phyloP scores from a whole-genome alignment of 92 coral and sea anemone species.

The Heliopora coerulea region DNA sequence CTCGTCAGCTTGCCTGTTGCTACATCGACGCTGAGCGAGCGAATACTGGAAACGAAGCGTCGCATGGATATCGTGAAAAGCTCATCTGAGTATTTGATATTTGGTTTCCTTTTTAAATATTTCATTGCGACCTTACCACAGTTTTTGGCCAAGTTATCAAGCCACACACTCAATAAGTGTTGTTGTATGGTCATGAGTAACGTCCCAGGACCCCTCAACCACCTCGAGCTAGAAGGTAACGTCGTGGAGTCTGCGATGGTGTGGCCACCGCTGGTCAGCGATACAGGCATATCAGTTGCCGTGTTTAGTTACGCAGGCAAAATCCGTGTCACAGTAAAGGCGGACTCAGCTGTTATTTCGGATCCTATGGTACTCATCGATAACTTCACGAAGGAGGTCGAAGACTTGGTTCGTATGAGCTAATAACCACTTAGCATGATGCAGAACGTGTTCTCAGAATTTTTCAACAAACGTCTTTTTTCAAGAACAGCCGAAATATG shows the following conservation, averaged over 20 bases:
- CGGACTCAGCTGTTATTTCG: conserved; percentile 77
- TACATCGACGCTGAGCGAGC: conserved; percentile 58
- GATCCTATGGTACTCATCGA: conserved; percentile 77
- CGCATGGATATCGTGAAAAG: conserved; percentile 90
- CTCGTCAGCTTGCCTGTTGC: conserved; percentile 85
- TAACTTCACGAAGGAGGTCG: conserved; percentile 68
- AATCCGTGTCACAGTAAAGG: conserved; percentile 80
- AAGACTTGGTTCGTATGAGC: conserved; percentile 46
- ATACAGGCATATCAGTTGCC: conserved; percentile 86
- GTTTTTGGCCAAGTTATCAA: conserved; percentile 76
- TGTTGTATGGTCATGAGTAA: conserved; percentile 89
- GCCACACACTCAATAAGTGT: conserved; percentile 67
- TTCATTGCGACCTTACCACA: conserved; percentile 83
- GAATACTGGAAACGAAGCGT: conserved; percentile 78
- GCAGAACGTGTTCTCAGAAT: too few relatives aligned
- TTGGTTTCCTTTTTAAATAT: conserved; percentile 73
- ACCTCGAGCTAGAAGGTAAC: conserved; percentile 70
- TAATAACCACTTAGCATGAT: neutral
- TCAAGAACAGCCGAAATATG: too few relatives aligned
- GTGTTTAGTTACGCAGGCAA: conserved; percentile 94
- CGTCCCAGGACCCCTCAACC: conserved; percentile 92
- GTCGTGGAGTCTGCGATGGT: conserved; percentile 83
- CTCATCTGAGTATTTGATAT: conserved; percentile 81
- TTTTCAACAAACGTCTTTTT: too few relatives aligned
- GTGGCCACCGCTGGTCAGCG: conserved; percentile 97